A percentile compares a stretch with the other conserved stretches of the same genome.
These are phyloP conservation scores for Neosilurus mollespiculum DNA, from an alignment of 2,797 vertebrate species.

Conservation along the genomic window DNA sequence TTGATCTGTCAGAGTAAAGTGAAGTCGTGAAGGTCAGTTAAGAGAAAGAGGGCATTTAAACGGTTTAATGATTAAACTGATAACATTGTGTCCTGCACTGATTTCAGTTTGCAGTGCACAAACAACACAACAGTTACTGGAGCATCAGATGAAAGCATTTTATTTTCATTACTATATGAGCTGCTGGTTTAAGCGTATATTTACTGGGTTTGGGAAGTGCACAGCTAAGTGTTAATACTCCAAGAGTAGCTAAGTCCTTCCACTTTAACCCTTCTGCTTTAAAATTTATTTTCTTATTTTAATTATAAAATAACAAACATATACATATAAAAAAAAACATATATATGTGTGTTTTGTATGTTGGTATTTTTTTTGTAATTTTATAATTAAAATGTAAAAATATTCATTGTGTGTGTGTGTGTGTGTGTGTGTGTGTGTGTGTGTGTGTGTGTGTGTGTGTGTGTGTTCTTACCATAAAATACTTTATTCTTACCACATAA, in stretches of 20 bases:
- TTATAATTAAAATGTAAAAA: too few species aligned
- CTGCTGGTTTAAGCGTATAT: neutral
- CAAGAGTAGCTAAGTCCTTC: neutral
- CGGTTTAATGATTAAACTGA: conserved; percentile 46
- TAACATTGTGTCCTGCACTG: conserved; percentile 26
- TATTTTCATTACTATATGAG: neutral
- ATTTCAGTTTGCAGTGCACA: conserved; percentile 33
- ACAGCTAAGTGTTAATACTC: neutral
- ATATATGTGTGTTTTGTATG: too few species aligned
- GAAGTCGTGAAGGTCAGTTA: neutral
- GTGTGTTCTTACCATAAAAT: too few species aligned
- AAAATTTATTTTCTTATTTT: neutral
- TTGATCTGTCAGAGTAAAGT: neutral
- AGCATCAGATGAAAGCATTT: neutral
- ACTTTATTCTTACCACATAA: too few species aligned
- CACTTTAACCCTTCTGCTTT: neutral
- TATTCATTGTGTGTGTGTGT: too few species aligned
- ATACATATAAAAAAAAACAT: too few species aligned
- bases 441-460: too few species aligned
- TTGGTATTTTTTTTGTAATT: too few species aligned
- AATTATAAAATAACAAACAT: too few species aligned
- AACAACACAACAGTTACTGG: conserved; percentile 13
- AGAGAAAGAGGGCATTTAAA: neutral
- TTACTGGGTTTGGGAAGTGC: neutral
- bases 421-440: too few species aligned